Conservation (phyloP, 2,797 vertebrate species). For the Lepus townsendii region DNA sequence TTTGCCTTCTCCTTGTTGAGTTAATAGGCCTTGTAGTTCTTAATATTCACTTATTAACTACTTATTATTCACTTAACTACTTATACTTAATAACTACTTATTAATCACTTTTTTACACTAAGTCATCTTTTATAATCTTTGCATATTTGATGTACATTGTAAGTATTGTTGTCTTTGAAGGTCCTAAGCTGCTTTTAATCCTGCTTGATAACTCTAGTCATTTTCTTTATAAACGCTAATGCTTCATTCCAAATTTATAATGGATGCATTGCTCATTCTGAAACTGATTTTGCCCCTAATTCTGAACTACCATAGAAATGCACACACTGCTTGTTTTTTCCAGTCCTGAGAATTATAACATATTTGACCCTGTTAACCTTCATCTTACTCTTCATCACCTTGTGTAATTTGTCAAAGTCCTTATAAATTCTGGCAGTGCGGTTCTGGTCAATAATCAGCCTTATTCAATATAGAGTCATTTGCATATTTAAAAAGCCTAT, state of each 20-base stretch:
- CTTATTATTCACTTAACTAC: too few species aligned
- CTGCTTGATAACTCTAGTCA: not conserved
- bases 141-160: not conserved
- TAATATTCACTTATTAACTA: too few species aligned
- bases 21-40: not conserved
- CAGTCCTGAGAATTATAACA: conserved; percentile 43
- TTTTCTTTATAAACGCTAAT: not conserved
- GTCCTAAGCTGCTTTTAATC: not conserved
- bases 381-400: conserved; percentile 57
- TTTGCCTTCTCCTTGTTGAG: conserved; percentile 12
- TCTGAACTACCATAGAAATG: not conserved
- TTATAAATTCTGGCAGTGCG: conserved; percentile 68
- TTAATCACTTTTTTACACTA: not conserved
- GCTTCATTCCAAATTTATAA: conserved; percentile 49
- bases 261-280: conserved; percentile 9
- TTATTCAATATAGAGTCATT: conserved; percentile 69
- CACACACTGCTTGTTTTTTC: not conserved
- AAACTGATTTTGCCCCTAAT: not conserved
- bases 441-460: conserved; percentile 72
- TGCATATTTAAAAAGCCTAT: conserved; percentile 77
- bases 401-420: conserved; percentile 73
- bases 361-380: conserved; percentile 64
- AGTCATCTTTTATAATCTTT: conserved; percentile 29
- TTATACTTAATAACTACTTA: not conserved
- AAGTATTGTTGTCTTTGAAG: conserved; percentile 28